These are phyloP conservation scores for Columbina picui DNA, from an alignment of 2,113 vertebrate genomes.

Conservation along the genomic window DNA sequence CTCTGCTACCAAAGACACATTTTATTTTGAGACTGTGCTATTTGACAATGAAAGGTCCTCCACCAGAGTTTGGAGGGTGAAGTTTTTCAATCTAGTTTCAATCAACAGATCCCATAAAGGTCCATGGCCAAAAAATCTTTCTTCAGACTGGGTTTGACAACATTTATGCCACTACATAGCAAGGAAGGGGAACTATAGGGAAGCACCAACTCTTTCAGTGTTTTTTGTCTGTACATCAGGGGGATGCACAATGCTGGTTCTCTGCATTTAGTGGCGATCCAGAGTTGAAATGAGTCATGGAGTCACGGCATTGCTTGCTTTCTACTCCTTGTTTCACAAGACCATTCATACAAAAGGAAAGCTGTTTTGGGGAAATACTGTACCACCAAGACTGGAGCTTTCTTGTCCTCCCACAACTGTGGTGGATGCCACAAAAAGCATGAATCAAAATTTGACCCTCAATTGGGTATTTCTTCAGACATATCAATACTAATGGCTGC, in stretches of 20 bases:
- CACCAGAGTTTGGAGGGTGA: not conserved
- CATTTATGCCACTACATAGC: accelerated
- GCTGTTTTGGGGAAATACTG: not conserved
- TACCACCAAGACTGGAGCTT: not conserved
- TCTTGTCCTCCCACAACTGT: not conserved
- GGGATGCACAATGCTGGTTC: not conserved
- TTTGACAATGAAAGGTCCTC: not conserved
- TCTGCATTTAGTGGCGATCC: not conserved
- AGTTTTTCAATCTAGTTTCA: not conserved
- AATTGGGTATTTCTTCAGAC: not conserved
- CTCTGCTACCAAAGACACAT: not conserved
- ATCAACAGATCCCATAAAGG: not conserved
- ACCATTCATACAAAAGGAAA: not conserved
- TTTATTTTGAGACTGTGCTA: not conserved
- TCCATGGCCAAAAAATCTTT: not conserved
- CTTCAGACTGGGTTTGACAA: not conserved
- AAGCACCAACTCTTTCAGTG: not conserved
- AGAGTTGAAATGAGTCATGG: not conserved
- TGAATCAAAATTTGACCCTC: not conserved
- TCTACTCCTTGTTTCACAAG: not conserved
- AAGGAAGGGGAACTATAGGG: not conserved
- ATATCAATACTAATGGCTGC: not conserved
- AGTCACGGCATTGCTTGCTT: not conserved
- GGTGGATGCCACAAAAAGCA: not conserved
- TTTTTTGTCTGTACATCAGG: not conserved